Evolutionary conservation across 2,888 invertebrate species (phyloP).

Genomic region (Synergus umbraculus): DNA sequence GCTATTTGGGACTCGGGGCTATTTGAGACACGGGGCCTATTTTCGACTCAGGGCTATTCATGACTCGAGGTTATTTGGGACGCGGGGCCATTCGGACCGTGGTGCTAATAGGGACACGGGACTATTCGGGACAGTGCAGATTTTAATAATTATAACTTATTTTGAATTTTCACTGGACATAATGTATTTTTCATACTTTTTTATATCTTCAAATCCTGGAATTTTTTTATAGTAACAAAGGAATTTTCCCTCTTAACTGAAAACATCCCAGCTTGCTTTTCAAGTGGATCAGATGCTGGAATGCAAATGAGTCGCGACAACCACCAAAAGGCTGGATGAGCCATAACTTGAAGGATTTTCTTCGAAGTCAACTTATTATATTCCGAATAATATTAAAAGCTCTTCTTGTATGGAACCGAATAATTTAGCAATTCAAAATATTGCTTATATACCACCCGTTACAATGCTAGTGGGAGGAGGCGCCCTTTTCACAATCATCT

Average conservation of each 20-base stretch:
- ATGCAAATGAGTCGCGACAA: conserved; percentile 27
- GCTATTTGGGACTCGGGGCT: too few relatives aligned
- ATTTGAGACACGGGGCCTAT: too few relatives aligned
- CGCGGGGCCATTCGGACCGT: accelerated
- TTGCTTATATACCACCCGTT: background rate
- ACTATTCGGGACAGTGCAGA: too few relatives aligned
- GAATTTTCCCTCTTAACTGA: conserved; percentile 1
- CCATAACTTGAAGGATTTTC: background rate
- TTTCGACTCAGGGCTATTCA: too few relatives aligned
- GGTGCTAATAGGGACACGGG: too few relatives aligned
- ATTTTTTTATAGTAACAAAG: background rate
- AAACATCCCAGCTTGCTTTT: conserved; percentile 9
- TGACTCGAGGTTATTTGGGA: too few relatives aligned
- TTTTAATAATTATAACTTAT: too few relatives aligned
- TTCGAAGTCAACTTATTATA: conserved; percentile 13
- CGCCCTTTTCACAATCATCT: background rate
- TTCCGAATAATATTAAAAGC: conserved; percentile 11
- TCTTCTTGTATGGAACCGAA: background rate
- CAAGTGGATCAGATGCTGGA: conserved; percentile 28
- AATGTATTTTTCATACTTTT: too few relatives aligned
- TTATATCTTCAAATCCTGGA: too few relatives aligned
- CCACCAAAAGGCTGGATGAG: conserved; percentile 14
- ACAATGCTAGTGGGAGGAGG: background rate
- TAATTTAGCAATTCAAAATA: conserved; percentile 31
- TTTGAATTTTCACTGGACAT: too few relatives aligned